Evolutionary conservation across 2,113 vertebrate genomes (phyloP), one percentile per base, ranked within the genome.

Genomic region (Channa maculata): DNA sequence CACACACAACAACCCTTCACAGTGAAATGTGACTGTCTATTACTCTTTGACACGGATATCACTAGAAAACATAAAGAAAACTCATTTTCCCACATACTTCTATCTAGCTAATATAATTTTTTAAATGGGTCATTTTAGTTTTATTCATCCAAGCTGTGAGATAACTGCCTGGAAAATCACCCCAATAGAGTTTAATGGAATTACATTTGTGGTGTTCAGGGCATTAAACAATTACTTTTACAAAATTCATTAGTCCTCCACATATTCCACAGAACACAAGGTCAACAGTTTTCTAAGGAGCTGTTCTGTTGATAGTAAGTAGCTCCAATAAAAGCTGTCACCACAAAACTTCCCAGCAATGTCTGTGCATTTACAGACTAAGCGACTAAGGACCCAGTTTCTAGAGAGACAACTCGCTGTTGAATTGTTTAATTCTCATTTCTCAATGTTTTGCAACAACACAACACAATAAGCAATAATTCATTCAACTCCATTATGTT

Each of bases 161-260:
- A 62, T 62, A 57, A 55, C 38, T 3, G 2, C 41, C 9, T 68
- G 41, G 59, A 34, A 4, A 34, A 44, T 69, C 48, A 34, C 60
- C 54, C 37, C 14, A 36, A 14, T 6, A 57, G 45, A 51, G 15
- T 73, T 37, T 59, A 75, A 65, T 83, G 0, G 60, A 74, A 61
- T 77, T 57, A 33, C 1, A 1, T 51, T 13, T 71, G 43, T 37
- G 10, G 24, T 33, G 37, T 33, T 58, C 3, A 33, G 4, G 36
- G 52, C 13, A 10, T 6, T 39, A 41, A 53, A 75, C 68, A 49
- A 9, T 38, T 1, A 12, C 34, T 13, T 45, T 44, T 6, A 13
- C 65, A 44, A 62, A 71, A 50, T 60, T 39, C 37, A 58, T 1
- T 24, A 39, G 5, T 24, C 24, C 24, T 65, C 4, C 10, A 39